These are phyloP conservation scores for Smutsia temminckii DNA, from an alignment of 2,797 vertebrate genomes.

Conservation along the genomic window DNA sequence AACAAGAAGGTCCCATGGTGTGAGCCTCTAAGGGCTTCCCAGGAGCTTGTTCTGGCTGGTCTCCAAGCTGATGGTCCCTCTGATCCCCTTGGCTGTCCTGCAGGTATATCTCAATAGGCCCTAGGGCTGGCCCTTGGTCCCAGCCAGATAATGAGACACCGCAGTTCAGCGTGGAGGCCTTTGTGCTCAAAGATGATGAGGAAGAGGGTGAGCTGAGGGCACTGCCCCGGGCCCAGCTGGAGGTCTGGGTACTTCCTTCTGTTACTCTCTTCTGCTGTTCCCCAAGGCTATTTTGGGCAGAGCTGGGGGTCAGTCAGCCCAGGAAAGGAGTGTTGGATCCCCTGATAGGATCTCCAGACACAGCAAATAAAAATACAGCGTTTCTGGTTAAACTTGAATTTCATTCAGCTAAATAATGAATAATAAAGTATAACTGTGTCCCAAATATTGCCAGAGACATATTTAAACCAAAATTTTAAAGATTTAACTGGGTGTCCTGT, in stretches of 20 bases:
- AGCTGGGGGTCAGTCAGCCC: background rate
- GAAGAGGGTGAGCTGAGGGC: background rate
- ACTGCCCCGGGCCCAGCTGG: background rate
- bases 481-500: background rate
- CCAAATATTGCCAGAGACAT: background rate
- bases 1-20: background rate
- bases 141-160: background rate
- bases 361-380: background rate
- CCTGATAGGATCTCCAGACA: background rate
- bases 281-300: background rate
- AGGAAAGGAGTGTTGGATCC: background rate
- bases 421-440: background rate
- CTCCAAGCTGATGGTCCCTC: background rate
- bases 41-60: background rate
- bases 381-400: background rate
- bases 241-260: background rate
- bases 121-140: background rate
- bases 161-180: background rate
- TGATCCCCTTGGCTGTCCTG: background rate
- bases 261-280: background rate
- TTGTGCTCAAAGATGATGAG: background rate
- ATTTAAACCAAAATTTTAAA: background rate
- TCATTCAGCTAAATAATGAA: background rate
- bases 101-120: background rate
- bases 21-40: background rate